Percentiles rank a stretch among this genome's conserved stretches.
phyloP scores from a whole-genome alignment of 2,888 invertebrate genomes.

The Spodoptera picta region DNA sequence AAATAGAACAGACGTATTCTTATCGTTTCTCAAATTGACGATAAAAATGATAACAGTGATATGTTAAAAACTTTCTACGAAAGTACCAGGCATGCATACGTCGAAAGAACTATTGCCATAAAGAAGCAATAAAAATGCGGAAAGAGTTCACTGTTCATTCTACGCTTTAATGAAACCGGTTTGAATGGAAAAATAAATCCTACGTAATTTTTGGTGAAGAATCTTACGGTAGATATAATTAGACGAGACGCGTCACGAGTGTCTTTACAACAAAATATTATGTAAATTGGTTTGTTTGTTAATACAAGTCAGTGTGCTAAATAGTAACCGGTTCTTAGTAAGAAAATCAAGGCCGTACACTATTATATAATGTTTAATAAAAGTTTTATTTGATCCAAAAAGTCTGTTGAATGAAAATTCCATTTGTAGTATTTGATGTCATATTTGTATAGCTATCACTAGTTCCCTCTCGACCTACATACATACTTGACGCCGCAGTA shows the following conservation, averaged over 20 bases:
- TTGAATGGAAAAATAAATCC: slow-evolving; percentile 18
- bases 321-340: slow-evolving; percentile 5
- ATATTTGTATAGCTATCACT: too few relatives aligned
- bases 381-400: background rate
- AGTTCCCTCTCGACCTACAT: too few relatives aligned
- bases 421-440: too few relatives aligned
- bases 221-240: slow-evolving; percentile 15
- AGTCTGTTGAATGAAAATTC: too few relatives aligned
- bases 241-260: slow-evolving; percentile 2
- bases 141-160: slow-evolving; percentile 17
- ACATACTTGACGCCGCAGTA: too few relatives aligned
- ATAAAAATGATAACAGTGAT: too few relatives aligned
- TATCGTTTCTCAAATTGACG: too few relatives aligned
- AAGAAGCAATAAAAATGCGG: slow-evolving; percentile 3
- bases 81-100: slow-evolving; percentile 28
- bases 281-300: slow-evolving; percentile 12
- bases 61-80: background rate
- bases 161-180: slow-evolving; percentile 9
- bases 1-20: too few relatives aligned
- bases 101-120: background rate
- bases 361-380: slow-evolving; percentile 6
- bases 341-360: slow-evolving; percentile 1
- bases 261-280: background rate
- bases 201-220: slow-evolving; percentile 8
- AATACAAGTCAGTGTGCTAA: slow-evolving; percentile 5